Base-by-base conservation (phyloP, 2,113 vertebrate genomes). In the Oenanthe oenanthe region DNA sequence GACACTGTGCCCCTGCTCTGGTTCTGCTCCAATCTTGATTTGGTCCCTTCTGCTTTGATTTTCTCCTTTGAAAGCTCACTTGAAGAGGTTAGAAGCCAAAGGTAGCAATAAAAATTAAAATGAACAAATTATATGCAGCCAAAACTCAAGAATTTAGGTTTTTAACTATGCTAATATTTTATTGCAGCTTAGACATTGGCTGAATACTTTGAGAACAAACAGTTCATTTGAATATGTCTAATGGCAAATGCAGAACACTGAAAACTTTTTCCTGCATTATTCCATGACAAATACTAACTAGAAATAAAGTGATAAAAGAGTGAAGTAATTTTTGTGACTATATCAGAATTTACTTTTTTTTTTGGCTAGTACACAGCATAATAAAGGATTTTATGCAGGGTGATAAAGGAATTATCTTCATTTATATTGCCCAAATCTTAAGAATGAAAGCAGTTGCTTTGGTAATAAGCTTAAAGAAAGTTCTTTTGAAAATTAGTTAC, bases 401-500 rank as follows among this genome's bases (percentile, higher is more conserved):
- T 56, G 50, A 28, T 56, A 71, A 95, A 85, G 31, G 85, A 94
- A 94, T 76, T 88, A 40, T n/a, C 40, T 92, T 89, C 54, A 50
- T 24, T 95, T 71, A 57, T 9, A 73, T 47, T 76, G 16, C 13
- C 81, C 7, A 66, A 20, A 73, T 24, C 58, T 73, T n/a, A 51
- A 76, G 78, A 88, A 77, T 34, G 38, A 75, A 88, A 92, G 85
- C 38, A 61, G 54, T 92, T 92, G 66, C 61, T 96, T 92, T 66
- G 36, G 40, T 83, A 96, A 93, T 80, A 72, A 85, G 66, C 51
- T 83, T 88, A 56, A 85, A 95, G 63, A 31, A 87, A 85, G 75
- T 79, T 79, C 71, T 92, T 96, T 94, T 73, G 42, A 87, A 78
- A 89, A 92, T 79, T 78, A 89, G 84, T 92, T 95, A 88, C 87